phyloP scores from a whole-genome alignment of 2,888 invertebrate species.

The Ecliptopera silaceata region DNA sequence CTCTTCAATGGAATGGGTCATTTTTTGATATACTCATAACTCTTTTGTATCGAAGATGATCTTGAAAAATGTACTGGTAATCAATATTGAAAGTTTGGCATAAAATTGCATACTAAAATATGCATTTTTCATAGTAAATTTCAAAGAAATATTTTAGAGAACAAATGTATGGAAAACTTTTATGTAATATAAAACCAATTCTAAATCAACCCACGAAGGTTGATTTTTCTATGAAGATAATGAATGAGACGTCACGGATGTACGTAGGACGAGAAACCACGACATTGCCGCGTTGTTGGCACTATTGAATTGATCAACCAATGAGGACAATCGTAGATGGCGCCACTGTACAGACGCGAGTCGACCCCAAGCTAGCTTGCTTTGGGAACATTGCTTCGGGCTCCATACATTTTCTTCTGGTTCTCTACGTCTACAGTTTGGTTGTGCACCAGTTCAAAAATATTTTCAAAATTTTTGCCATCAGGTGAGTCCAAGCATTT shows the following conservation, averaged over 20 bases:
- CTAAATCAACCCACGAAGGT: conserved; percentile 31
- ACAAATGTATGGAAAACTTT: conserved; percentile 65
- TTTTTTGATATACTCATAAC: conserved; percentile 80
- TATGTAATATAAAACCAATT: conserved; percentile 37
- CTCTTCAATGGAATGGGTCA: conserved; percentile 70
- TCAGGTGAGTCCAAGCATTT: conserved; percentile 78
- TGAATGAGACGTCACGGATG: conserved; percentile 69
- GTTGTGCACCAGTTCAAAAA: conserved; percentile 82
- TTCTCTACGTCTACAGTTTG: conserved; percentile 83
- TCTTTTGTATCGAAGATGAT: conserved; percentile 53
- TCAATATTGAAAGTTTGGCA: conserved; percentile 27
- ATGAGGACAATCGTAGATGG: conserved; percentile 71
- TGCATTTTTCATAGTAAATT: conserved; percentile 55
- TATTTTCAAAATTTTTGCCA: conserved; percentile 82
- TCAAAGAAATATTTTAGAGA: conserved; percentile 63
- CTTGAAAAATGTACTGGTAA: conserved; percentile 51
- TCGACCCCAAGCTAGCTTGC: conserved; percentile 79
- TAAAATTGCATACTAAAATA: conserved; percentile 28
- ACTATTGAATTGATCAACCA: conserved; percentile 60
- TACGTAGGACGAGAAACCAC: conserved; percentile 74
- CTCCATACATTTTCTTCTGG: conserved; percentile 83
- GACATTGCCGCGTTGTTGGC: conserved; percentile 60
- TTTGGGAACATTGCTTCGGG: conserved; percentile 81
- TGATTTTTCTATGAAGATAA: conserved; percentile 40
- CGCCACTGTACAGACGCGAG: conserved; percentile 76